A percentile compares a stretch with the other conserved stretches of the same genome.
These are phyloP conservation scores for Ptilonorhynchus violaceus DNA, from an alignment of 2,113 vertebrate genomes.

Conservation along the genomic window DNA sequence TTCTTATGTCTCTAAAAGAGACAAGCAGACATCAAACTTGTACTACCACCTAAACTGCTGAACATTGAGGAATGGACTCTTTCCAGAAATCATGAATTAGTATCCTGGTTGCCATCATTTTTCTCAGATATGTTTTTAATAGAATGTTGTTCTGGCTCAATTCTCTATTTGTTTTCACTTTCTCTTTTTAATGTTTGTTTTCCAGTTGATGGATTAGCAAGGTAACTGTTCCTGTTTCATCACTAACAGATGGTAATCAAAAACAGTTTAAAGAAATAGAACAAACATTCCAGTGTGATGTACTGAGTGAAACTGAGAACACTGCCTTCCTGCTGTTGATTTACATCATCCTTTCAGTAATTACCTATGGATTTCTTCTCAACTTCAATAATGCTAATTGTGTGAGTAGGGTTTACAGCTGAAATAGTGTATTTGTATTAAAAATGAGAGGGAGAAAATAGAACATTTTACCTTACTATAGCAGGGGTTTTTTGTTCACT, in stretches of 20 bases:
- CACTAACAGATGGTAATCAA: slow-evolving; percentile 20
- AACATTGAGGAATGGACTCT: background rate
- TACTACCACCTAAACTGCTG: background rate
- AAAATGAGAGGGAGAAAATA: background rate
- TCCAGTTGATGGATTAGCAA: background rate
- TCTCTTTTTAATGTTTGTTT: background rate
- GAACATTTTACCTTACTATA: background rate
- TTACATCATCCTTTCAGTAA: slow-evolving; percentile 2
- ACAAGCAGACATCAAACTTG: background rate
- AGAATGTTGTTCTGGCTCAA: background rate
- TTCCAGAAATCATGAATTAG: background rate
- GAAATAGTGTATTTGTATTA: background rate
- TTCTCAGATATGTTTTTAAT: background rate
- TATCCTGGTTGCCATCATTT: background rate
- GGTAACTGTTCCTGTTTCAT: background rate
- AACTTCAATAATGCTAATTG: background rate
- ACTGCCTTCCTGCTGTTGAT: background rate
- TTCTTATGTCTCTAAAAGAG: background rate
- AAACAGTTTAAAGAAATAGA: slow-evolving; percentile 36
- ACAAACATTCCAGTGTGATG: background rate
- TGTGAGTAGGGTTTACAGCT: background rate
- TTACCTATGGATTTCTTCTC: slow-evolving; percentile 9
- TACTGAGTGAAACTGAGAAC: slow-evolving; percentile 9
- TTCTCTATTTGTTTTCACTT: slow-evolving; percentile 1
- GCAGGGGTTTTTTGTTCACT: background rate